These are phyloP conservation scores for Scolopax bukidnonensis DNA, from an alignment of 2,797 vertebrate species.

Conservation along the genomic window DNA sequence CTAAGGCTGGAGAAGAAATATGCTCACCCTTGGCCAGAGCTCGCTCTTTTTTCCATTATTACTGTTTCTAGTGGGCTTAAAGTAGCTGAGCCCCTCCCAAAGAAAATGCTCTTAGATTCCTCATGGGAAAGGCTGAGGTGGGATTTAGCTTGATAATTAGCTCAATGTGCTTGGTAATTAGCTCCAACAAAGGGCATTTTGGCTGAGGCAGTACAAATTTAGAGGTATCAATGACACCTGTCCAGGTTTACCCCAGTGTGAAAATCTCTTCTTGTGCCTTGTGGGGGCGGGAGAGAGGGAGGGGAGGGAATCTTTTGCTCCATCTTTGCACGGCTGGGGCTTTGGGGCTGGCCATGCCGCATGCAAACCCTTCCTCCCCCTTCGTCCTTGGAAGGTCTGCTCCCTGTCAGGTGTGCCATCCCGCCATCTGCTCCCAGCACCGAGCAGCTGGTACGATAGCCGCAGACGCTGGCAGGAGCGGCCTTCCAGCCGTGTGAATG, in stretches of 20 bases:
- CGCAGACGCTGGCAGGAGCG: conserved; percentile 72
- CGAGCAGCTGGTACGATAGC: conserved; percentile 69
- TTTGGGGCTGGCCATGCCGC: background rate
- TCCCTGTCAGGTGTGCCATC: conserved; percentile 75
- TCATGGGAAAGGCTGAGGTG: background rate
- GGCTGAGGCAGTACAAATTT: background rate
- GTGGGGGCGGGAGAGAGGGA: background rate
- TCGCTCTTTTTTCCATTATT: background rate
- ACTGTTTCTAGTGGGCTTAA: background rate
- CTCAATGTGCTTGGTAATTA: conserved; percentile 8
- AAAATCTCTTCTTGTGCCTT: background rate
- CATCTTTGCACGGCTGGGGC: background rate
- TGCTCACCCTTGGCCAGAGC: background rate
- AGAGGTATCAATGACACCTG: background rate
- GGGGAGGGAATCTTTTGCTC: background rate
- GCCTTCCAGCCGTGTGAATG: conserved; percentile 75
- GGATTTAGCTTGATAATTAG: conserved; percentile 40
- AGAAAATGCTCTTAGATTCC: background rate
- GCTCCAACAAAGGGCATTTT: conserved; percentile 7
- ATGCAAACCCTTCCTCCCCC: conserved; percentile 29
- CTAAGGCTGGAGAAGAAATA: background rate
- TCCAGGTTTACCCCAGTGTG: background rate
- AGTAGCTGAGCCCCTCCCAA: background rate
- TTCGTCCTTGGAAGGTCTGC: conserved; percentile 78
- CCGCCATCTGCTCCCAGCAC: conserved; percentile 78